Evolutionary conservation across 1,140 invertebrate genomes (phyloP).

Genomic region (Aphelenchoides avenae): DNA sequence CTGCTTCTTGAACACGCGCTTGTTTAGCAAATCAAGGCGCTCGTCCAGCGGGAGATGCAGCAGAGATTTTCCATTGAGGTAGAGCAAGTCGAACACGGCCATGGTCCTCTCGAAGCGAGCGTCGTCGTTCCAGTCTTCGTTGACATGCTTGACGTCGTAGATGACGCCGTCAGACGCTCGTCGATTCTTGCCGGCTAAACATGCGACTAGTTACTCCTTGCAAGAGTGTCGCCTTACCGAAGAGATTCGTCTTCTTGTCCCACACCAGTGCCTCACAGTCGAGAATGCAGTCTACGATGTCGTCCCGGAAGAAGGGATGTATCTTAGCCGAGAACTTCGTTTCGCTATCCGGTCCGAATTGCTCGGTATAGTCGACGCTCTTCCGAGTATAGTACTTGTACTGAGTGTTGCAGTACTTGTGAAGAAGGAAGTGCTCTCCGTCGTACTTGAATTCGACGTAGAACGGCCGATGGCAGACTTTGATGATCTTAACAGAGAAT

Average conservation of each 20-base stretch:
- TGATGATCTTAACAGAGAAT: constrained; percentile 42
- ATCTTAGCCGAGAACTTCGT: constrained; percentile 26
- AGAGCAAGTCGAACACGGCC: constrained; percentile 14
- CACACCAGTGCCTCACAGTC: constrained; percentile 45
- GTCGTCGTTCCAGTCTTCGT: constrained; percentile 31
- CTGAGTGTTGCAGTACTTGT: constrained; percentile 22
- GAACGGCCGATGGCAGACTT: constrained; percentile 36
- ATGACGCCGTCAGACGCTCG: constrained; percentile 33
- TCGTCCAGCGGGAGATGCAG: constrained; percentile 17
- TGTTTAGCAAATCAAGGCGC: constrained; percentile 17
- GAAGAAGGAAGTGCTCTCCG: constrained; percentile 45
- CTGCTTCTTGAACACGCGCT: constrained; percentile 23
- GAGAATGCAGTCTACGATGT: constrained; percentile 29
- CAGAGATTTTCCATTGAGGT: constrained; percentile 10
- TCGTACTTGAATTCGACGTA: constrained; percentile 43
- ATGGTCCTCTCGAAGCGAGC: constrained; percentile 13
- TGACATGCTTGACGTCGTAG: constrained; percentile 37
- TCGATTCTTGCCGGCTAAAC: constrained; percentile 44
- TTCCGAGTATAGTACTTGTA: constrained; percentile 44
- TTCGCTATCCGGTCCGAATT: constrained; percentile 23
- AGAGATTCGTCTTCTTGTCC: constrained; percentile 18
- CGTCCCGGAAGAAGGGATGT: constrained; percentile 28
- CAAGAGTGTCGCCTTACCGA: constrained; percentile 27
- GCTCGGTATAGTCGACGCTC: constrained; percentile 29
- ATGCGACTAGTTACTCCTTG: neutral